These are phyloP conservation scores for Synanthedon vespiformis DNA, from an alignment of 2,888 invertebrate genomes.

Conservation along the genomic window DNA sequence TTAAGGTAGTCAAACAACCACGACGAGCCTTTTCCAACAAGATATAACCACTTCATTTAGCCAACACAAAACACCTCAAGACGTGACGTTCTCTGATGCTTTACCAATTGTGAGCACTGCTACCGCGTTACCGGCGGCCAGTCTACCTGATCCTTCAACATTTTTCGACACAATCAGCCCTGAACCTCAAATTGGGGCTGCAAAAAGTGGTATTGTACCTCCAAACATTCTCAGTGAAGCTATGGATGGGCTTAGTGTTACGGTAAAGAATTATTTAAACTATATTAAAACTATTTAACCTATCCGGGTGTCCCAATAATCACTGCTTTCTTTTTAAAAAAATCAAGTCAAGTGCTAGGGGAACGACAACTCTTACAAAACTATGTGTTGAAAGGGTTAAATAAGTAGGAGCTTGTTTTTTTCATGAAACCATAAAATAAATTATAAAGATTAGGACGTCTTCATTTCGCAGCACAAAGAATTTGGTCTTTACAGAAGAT, in stretches of 20 bases:
- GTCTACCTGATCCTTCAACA: conserved; percentile 59
- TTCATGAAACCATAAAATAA: too few relatives aligned
- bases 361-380: too few relatives aligned
- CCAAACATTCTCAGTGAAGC: conserved; percentile 39
- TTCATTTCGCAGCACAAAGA: too few relatives aligned
- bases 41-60: conserved; percentile 39
- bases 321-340: too few relatives aligned
- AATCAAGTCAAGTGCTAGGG: too few relatives aligned
- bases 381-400: too few relatives aligned
- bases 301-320: too few relatives aligned
- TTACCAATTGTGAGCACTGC: conserved; percentile 46
- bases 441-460: too few relatives aligned
- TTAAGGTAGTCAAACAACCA: conserved; percentile 24
- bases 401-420: too few relatives aligned
- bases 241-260: conserved; percentile 47
- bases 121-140: conserved; percentile 43
- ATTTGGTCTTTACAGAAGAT: too few relatives aligned
- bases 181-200: conserved; percentile 36
- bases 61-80: conserved; percentile 32
- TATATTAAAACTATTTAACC: too few relatives aligned
- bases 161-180: conserved; percentile 64
- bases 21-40: conserved; percentile 30
- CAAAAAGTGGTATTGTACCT: conserved; percentile 29
- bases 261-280: conserved; percentile 25
- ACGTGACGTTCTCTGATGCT: conserved; percentile 39